Evolutionary conservation across 2,888 invertebrate genomes (phyloP).

Genomic region (Drosophila macrospina): DNA sequence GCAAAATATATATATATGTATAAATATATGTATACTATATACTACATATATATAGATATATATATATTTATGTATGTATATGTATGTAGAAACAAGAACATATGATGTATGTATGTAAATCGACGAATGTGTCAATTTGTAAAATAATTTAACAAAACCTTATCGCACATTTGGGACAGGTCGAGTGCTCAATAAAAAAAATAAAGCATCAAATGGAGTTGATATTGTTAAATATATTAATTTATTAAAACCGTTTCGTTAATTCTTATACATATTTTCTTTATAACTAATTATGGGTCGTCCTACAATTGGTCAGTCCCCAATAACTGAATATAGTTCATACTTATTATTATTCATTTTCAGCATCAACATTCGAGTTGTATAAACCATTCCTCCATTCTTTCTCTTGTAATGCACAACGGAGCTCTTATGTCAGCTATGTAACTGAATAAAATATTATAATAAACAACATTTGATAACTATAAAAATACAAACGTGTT

Average conservation of each 20-base stretch:
- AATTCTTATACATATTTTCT: slow-evolving; percentile 10
- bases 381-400: too few species aligned
- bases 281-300: background rate
- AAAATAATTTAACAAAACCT: slow-evolving; percentile 61
- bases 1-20: slow-evolving; percentile 7
- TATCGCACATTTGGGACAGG: slow-evolving; percentile 66
- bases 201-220: slow-evolving; percentile 59
- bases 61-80: slow-evolving; percentile 1
- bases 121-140: slow-evolving; percentile 63
- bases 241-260: slow-evolving; percentile 39
- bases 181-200: slow-evolving; percentile 59
- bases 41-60: background rate
- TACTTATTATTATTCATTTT: too few species aligned
- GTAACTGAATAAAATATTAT: too few species aligned
- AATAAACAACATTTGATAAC: too few species aligned
- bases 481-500: too few species aligned
- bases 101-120: slow-evolving; percentile 62
- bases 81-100: slow-evolving; percentile 52
- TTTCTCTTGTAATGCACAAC: too few species aligned
- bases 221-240: slow-evolving; percentile 58
- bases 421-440: too few species aligned
- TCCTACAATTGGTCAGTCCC: background rate
- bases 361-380: too few species aligned
- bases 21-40: background rate
- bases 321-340: too few species aligned